Percentiles rank a stretch among this genome's conserved stretches.
These are phyloP conservation scores for Xanthorhoe spadicearia DNA, from an alignment of 2,888 invertebrate species.

Conservation along the genomic window DNA sequence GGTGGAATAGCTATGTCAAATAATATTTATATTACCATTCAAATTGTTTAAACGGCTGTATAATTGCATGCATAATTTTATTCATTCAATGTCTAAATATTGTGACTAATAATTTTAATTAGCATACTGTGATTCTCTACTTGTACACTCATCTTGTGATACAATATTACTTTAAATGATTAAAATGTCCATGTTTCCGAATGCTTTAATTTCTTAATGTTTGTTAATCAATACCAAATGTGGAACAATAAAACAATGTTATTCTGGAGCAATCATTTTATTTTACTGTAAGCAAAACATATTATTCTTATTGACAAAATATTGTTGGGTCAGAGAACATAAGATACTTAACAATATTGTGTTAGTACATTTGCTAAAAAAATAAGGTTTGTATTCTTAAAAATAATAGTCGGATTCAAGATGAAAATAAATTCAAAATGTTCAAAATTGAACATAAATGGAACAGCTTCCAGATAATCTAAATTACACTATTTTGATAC, in stretches of 20 bases:
- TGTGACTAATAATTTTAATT: no score
- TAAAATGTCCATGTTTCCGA: background rate
- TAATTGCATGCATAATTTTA: no score
- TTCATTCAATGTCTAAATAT: no score
- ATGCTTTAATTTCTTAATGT: background rate
- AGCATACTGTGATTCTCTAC: no score
- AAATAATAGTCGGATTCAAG: conserved; percentile 41
- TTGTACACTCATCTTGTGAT: background rate
- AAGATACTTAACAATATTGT: no score
- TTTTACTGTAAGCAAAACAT: conserved; percentile 26
- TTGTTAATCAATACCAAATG: background rate
- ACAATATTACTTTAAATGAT: background rate
- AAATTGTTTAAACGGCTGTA: background rate
- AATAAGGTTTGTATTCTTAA: conserved; percentile 34
- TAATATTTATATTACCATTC: background rate
- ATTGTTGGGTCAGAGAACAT: conserved; percentile 16
- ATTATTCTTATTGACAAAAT: conserved; percentile 15
- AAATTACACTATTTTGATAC: background rate
- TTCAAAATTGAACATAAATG: conserved; percentile 1
- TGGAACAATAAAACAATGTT: conserved; percentile 34
- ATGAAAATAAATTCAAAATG: conserved; percentile 11
- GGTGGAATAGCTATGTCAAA: conserved; percentile 24
- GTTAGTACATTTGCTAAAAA: conserved; percentile 18
- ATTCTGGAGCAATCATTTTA: conserved; percentile 33
- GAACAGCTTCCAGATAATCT: background rate